Percentiles rank a stretch among this genome's conserved stretches.
phyloP scores from a whole-genome alignment of 2,888 invertebrate genomes.

The Atherix ibis region DNA sequence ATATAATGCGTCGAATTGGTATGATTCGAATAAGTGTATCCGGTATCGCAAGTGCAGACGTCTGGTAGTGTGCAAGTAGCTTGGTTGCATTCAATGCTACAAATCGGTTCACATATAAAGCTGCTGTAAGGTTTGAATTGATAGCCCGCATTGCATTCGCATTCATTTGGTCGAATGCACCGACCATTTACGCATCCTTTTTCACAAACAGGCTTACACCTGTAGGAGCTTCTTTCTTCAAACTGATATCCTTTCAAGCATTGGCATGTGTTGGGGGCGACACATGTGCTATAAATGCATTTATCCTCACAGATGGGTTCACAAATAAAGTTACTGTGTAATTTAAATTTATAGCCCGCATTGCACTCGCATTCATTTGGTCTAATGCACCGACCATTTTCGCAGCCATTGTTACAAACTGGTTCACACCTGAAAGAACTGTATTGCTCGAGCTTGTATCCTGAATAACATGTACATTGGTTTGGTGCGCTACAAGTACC shows the following conservation, averaged over 20 bases:
- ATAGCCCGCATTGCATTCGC: conserved; percentile 36
- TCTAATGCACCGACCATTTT: conserved; percentile 19
- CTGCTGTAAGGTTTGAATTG: conserved; percentile 6
- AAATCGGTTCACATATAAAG: conserved; percentile 33
- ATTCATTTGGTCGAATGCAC: conserved; percentile 39
- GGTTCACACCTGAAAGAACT: conserved; percentile 9
- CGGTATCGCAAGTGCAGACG: conserved; percentile 33
- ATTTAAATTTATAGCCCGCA: conserved; percentile 25
- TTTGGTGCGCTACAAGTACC: conserved; percentile 17
- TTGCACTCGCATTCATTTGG: too few species aligned
- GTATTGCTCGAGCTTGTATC: conserved; percentile 20
- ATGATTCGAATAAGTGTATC: conserved; percentile 25
- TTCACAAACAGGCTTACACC: conserved; percentile 25
- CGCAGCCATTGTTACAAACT: conserved; percentile 7
- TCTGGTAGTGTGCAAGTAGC: conserved; percentile 24
- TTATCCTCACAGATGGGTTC: too few species aligned
- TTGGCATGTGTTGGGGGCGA: conserved; percentile 26
- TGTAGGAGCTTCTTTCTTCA: conserved; percentile 18
- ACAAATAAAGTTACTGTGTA: too few species aligned
- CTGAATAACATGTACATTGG: conserved; percentile 17
- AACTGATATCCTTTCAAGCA: conserved; percentile 23
- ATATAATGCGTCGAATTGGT: neutral
- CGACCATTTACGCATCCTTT: conserved; percentile 23
- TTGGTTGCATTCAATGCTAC: conserved; percentile 35
- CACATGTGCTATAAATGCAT: conserved; percentile 33